Evolutionary conservation across 64 coral and sea anemone species (phyloP), one percentile per base, ranked within the genome.

Genomic region (Dendrophyllia cribrosa): DNA sequence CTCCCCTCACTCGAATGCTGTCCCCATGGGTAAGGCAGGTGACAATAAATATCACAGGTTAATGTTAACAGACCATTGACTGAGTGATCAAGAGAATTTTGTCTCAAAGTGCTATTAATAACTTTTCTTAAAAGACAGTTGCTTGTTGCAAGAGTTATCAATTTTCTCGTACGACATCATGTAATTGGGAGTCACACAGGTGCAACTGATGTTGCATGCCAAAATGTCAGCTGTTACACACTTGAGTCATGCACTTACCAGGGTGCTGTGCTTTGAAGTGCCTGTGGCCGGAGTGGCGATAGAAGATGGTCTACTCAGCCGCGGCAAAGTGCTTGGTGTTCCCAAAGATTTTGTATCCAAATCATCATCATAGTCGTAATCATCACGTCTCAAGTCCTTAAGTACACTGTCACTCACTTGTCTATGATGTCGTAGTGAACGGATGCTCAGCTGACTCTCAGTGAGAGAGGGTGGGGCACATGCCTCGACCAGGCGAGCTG

Each of bases 401-500:
- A 93, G 70, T 7, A 85, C 91, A 48, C 91, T 93, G 64, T 93
- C 91, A 11, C 81, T 86, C 59, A 76, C 71, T 75, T 93, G 91
- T 13, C 91, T 23, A 26, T 93, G 82, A 58, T 86, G 80, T 4
- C 91, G 26, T 3, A 93, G 23, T 7, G 91, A 77, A 2, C 91
- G 82, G 15, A 67, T 23, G 50, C 61, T 84, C 12, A 13, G 19
- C 44, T 23, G 62, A n/a, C 91, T 68, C 7, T 77, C 59, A 24
- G 63, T 75, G 20, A 75, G 51, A 7, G 83, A 20, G 1, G 89
- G 90, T 15, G 94, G 94, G 0, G 89, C 84, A 62, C 94, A 96
- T 10, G 94, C 94, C 20, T 96, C 90, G 4, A 96, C 94, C 9
- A 96, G 43, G 5, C 82, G 67, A 17, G 94, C 94, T 7, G 94